These are phyloP conservation scores for Phortica okadai DNA, from an alignment of 2,888 invertebrate species.

Conservation along the genomic window DNA sequence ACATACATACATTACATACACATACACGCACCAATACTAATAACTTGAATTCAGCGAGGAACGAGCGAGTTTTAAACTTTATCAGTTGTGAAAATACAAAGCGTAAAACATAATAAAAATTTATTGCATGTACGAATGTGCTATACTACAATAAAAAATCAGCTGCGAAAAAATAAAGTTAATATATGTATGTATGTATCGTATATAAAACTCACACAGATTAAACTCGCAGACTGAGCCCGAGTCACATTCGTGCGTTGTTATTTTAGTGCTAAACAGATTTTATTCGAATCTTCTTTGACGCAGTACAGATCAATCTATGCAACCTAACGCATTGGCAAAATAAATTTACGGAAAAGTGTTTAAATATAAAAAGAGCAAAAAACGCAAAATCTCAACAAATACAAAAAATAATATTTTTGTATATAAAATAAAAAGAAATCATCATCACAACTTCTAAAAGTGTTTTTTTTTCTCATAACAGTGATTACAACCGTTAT, in stretches of 20 bases:
- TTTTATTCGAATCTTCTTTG: slow-evolving; percentile 54
- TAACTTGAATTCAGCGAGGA: slow-evolving; percentile 9
- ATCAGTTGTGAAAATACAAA: slow-evolving; percentile 44
- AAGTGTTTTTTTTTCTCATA: no score
- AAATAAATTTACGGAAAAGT: not conserved
- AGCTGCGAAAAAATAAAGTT: not conserved
- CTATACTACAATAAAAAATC: slow-evolving; percentile 5
- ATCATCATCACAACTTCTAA: no score
- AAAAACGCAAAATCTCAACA: slow-evolving; percentile 39
- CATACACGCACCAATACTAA: not conserved
- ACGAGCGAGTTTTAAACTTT: slow-evolving; percentile 42
- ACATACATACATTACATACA: no score
- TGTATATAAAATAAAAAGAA: slow-evolving; percentile 2
- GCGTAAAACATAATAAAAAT: slow-evolving; percentile 47
- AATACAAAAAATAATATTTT: not conserved
- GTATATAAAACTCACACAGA: slow-evolving; percentile 36
- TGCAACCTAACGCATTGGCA: not conserved
- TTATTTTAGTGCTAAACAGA: slow-evolving; percentile 47
- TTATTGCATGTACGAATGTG: slow-evolving; percentile 35
- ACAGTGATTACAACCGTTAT: no score
- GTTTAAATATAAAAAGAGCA: slow-evolving; percentile 31
- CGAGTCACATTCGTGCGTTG: slow-evolving; percentile 5
- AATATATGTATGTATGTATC: not conserved
- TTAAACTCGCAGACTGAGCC: slow-evolving; percentile 51
- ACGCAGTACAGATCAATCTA: slow-evolving; percentile 55